A percentile compares a stretch with the other conserved stretches of the same genome.
Conservation (phyloP, 2,797 vertebrate genomes). For the Notolabrus celidotus region DNA sequence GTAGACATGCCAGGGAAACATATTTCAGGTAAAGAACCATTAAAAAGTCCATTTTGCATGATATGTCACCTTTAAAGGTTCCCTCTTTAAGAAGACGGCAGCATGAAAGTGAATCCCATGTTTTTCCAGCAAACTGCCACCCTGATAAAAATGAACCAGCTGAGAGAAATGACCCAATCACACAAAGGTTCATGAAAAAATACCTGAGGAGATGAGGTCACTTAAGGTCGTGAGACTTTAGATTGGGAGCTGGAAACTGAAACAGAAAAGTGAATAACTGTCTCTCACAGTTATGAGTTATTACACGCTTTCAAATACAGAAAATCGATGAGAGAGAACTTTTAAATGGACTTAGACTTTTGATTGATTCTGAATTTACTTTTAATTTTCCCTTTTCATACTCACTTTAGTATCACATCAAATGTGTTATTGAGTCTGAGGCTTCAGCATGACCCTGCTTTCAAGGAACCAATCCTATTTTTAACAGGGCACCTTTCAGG, state of each 20-base stretch:
- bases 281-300: background rate
- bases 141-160: background rate
- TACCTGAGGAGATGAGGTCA: background rate
- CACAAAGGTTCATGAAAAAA: background rate
- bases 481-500: background rate
- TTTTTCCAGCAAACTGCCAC: background rate
- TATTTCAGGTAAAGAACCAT: too few species aligned
- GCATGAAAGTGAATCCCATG: background rate
- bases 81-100: background rate
- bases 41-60: too few species aligned
- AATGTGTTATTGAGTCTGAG: slow-evolving; percentile 5
- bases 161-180: background rate
- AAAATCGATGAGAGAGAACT: slow-evolving; percentile 1
- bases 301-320: slow-evolving; percentile 11
- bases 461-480: background rate
- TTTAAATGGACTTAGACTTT: slow-evolving; percentile 16
- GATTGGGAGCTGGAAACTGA: slow-evolving; percentile 1
- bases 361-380: slow-evolving; percentile 5
- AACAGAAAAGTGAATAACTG: background rate
- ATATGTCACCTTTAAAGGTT: too few species aligned
- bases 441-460: background rate
- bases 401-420: background rate
- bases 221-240: background rate
- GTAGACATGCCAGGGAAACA: too few species aligned
- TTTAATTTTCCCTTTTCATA: slow-evolving; percentile 3